Percentiles rank a stretch among this genome's conserved stretches.
Evolutionary conservation across 2,888 invertebrate genomes (phyloP).

Genomic region (Mechanitis mazaeus): DNA sequence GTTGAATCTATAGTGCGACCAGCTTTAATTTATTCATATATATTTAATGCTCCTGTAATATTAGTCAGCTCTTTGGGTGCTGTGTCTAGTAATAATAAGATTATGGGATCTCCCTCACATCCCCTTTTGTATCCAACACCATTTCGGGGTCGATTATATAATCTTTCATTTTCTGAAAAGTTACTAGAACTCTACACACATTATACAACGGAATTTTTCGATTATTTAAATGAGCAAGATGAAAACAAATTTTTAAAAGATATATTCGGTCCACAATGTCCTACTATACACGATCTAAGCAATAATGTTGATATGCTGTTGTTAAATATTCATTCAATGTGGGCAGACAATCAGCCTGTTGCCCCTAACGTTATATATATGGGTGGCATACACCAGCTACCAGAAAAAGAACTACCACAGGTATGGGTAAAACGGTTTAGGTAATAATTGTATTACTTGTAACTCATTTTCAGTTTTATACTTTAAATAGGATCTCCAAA

Average conservation of each 20-base stretch:
- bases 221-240: conserved; percentile 8
- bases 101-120: conserved; percentile 34
- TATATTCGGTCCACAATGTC: conserved; percentile 36
- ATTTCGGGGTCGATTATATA: conserved; percentile 9
- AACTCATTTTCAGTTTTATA: neutral
- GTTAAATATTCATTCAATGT: conserved; percentile 54
- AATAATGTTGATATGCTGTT: conserved; percentile 52
- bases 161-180: conserved; percentile 40
- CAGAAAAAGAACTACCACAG: conserved; percentile 46
- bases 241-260: conserved; percentile 32
- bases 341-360: conserved; percentile 49
- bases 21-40: conserved; percentile 32
- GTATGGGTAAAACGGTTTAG: neutral
- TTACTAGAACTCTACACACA: conserved; percentile 31
- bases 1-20: conserved; percentile 35
- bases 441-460: too few relatives aligned
- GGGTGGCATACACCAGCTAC: conserved; percentile 16
- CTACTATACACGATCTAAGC: conserved; percentile 33
- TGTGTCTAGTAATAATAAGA: conserved; percentile 18
- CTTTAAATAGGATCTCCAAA: conserved; percentile 17
- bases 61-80: conserved; percentile 40
- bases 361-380: conserved; percentile 56
- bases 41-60: conserved; percentile 41
- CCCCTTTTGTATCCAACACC: conserved; percentile 30
- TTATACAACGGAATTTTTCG: conserved; percentile 18